A percentile compares a stretch with the other conserved stretches of the same genome.
Evolutionary conservation across 2,888 invertebrate species (phyloP).

Genomic region (Cryptocephalus primarius): DNA sequence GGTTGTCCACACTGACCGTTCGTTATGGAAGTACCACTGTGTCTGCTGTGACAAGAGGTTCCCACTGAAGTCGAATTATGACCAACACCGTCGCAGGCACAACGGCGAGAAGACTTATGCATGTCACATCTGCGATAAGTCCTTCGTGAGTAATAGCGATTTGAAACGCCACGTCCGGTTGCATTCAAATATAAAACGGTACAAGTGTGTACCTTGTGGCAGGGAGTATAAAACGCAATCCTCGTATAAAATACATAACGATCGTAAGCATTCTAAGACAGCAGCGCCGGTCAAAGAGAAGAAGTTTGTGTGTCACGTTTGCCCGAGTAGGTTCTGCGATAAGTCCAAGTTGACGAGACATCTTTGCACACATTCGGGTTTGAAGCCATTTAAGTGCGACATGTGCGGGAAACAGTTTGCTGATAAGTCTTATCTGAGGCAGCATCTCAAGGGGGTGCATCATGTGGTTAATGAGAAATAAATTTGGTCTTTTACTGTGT

Average conservation of each 20-base stretch:
- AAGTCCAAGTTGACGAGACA: constrained; percentile 24
- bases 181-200: constrained; percentile 21
- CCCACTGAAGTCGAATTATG: constrained; percentile 23
- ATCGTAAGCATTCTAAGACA: constrained; percentile 35
- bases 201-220: constrained; percentile 39
- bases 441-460: constrained; percentile 15
- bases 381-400: constrained; percentile 22
- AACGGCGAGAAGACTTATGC: constrained; percentile 20
- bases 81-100: constrained; percentile 23
- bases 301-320: constrained; percentile 25
- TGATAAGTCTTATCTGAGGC: constrained; percentile 24
- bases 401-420: constrained; percentile 23
- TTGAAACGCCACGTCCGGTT: constrained; percentile 19
- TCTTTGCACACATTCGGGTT: constrained; percentile 23
- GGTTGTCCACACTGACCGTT: constrained; percentile 26
- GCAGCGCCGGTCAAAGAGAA: constrained; percentile 26
- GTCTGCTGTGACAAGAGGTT: constrained; percentile 21
- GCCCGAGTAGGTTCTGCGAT: constrained; percentile 32
- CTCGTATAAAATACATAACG: constrained; percentile 38
- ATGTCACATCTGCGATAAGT: constrained; percentile 23
- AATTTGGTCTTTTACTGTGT: too few species aligned
- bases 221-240: constrained; percentile 32
- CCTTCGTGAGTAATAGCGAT: constrained; percentile 21
- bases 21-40: constrained; percentile 24
- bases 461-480: too few species aligned